phyloP scores from a whole-genome alignment of 2,113 vertebrate genomes.

The Chitala chitala region DNA sequence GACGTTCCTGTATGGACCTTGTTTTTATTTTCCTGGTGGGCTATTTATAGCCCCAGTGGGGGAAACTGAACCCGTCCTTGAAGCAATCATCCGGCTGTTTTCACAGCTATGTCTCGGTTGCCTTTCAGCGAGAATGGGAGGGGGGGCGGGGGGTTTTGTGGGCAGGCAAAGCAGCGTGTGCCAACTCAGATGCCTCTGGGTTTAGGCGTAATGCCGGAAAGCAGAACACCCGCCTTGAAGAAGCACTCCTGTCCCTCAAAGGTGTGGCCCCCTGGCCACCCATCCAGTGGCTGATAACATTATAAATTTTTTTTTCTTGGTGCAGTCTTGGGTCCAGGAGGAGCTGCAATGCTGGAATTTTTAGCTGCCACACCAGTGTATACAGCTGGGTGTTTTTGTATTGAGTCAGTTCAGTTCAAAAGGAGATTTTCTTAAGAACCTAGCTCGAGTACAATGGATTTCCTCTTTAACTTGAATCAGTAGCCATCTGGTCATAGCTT shows the following conservation, averaged over 20 bases:
- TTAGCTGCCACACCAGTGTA: neutral
- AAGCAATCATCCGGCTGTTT: neutral
- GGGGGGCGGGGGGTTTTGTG: constrained; percentile 4
- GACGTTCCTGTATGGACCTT: neutral
- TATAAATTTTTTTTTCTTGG: neutral
- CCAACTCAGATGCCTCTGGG: neutral
- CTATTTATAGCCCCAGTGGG: constrained; percentile 5
- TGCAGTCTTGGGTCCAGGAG: neutral
- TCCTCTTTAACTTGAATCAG: neutral
- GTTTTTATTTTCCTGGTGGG: neutral
- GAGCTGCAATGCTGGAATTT: neutral
- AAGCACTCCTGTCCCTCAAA: neutral
- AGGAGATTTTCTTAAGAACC: too few species aligned
- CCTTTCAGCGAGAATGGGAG: neutral
- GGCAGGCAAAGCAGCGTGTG: neutral
- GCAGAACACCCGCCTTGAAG: neutral
- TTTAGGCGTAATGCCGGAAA: neutral
- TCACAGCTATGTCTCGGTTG: neutral
- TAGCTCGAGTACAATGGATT: neutral
- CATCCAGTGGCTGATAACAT: neutral
- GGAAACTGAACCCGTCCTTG: constrained; percentile 17
- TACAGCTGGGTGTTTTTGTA: neutral
- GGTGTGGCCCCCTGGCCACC: neutral
- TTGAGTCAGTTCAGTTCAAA: neutral
- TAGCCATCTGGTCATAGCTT: neutral